phyloP scores from a whole-genome alignment of 2,888 invertebrate genomes.

The Thymelicus acteon region DNA sequence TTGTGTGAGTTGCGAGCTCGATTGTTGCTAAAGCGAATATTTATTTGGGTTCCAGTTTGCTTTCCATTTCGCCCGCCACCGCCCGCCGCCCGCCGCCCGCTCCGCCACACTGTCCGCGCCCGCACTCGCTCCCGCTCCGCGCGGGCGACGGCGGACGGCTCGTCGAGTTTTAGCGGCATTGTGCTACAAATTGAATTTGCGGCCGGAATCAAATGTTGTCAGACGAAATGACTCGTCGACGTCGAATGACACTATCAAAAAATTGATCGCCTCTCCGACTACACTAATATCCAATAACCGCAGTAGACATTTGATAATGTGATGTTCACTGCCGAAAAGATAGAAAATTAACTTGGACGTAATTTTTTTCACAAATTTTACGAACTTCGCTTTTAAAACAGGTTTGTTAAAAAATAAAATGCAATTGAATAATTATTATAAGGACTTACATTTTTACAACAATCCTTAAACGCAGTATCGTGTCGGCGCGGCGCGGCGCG shows the following conservation, averaged over 20 bases:
- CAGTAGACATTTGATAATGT: not conserved
- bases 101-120: too few species aligned
- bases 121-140: conserved; percentile 37
- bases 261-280: conserved; percentile 67
- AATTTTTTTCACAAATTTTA: too few species aligned
- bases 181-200: conserved; percentile 79
- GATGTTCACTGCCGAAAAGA: too few species aligned
- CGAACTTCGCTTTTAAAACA: too few species aligned
- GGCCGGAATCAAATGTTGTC: conserved; percentile 78
- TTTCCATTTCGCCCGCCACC: conserved; percentile 58
- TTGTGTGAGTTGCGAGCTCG: conserved; percentile 80
- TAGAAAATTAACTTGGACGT: too few species aligned
- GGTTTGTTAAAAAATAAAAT: too few species aligned
- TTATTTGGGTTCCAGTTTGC: conserved; percentile 79
- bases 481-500: not conserved
- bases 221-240: conserved; percentile 74
- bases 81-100: too few species aligned
- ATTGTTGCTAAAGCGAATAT: conserved; percentile 83
- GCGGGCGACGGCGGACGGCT: conserved; percentile 42
- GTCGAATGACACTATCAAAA: conserved; percentile 79
- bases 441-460: too few species aligned
- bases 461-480: too few species aligned
- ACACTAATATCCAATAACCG: conserved; percentile 6
- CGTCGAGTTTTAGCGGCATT: conserved; percentile 56
- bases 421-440: too few species aligned